A percentile compares a stretch with the other conserved stretches of the same genome.
Evolutionary conservation across 2,113 vertebrate genomes (phyloP).

Genomic region (Nycticorax nycticorax): DNA sequence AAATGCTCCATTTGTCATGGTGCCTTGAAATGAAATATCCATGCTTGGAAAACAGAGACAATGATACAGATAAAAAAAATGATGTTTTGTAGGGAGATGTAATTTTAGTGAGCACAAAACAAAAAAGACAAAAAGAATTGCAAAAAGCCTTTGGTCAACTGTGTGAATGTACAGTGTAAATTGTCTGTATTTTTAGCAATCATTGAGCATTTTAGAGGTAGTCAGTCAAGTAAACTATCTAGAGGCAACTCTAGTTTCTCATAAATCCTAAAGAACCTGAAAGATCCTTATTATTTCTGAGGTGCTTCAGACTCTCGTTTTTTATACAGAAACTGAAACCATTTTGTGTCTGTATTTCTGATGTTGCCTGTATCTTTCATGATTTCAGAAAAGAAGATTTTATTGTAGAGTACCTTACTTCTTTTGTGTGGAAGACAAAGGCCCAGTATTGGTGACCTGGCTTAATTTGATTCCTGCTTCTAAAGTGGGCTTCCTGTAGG

Average conservation of each 20-base stretch:
- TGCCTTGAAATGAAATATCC: conserved; percentile 5
- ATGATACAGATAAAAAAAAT: neutral
- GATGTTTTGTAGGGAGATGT: neutral
- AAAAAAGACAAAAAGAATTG: neutral
- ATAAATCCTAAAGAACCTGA: neutral
- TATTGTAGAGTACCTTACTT: neutral
- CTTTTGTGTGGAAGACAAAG: neutral
- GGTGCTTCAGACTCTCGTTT: neutral
- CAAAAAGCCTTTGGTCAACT: neutral
- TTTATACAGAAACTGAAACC: neutral
- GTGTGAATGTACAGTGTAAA: neutral
- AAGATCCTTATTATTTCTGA: neutral
- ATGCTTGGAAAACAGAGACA: neutral
- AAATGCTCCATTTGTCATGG: neutral
- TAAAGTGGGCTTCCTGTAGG: neutral
- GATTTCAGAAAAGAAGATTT: neutral
- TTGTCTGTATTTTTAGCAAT: neutral
- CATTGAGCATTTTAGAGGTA: neutral
- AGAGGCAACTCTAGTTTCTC: neutral
- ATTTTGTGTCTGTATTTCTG: neutral
- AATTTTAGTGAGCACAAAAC: neutral
- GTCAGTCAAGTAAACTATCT: neutral
- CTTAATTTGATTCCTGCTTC: neutral
- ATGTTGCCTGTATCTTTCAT: neutral
- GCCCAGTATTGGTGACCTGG: neutral